A percentile compares a stretch with the other conserved stretches of the same genome.
These are phyloP conservation scores for Acipenser ruthenus DNA, from an alignment of 2,797 vertebrate genomes.

Conservation along the genomic window DNA sequence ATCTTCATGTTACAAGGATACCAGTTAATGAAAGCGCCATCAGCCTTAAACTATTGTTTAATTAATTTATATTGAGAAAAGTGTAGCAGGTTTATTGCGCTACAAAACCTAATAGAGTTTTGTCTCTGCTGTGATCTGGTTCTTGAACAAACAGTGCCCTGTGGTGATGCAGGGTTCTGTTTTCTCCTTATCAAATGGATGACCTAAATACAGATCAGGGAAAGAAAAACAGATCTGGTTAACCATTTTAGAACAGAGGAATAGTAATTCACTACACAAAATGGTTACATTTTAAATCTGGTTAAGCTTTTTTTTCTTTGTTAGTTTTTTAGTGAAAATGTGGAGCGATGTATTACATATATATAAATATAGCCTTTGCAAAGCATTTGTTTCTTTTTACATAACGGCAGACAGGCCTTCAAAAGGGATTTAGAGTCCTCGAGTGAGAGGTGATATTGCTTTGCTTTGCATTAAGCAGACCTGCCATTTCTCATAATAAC, in stretches of 20 bases:
- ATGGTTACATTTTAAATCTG: too few species aligned
- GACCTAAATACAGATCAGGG: slow-evolving; percentile 17
- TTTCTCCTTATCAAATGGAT: slow-evolving; percentile 1
- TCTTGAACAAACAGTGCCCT: not conserved
- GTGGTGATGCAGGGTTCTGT: too few species aligned
- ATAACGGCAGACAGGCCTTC: not conserved
- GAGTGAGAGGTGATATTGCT: slow-evolving; percentile 23
- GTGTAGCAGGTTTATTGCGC: too few species aligned
- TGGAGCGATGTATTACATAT: not conserved
- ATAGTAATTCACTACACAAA: not conserved
- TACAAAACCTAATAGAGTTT: too few species aligned
- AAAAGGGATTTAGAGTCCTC: slow-evolving; percentile 11
- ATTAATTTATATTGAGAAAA: too few species aligned
- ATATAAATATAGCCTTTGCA: not conserved
- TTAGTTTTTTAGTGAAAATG: too few species aligned
- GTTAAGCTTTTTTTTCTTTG: not conserved
- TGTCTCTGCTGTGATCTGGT: too few species aligned
- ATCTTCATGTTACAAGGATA: too few species aligned
- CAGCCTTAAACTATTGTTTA: too few species aligned
- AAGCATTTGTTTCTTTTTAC: not conserved
- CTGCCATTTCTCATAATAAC: not conserved
- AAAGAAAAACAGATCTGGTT: not conserved
- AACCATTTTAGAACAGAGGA: not conserved
- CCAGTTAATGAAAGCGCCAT: too few species aligned
- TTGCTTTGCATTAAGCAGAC: slow-evolving; percentile 33